Conservation (phyloP, 1,140 invertebrate genomes). For the Bombus difficillimus region DNA sequence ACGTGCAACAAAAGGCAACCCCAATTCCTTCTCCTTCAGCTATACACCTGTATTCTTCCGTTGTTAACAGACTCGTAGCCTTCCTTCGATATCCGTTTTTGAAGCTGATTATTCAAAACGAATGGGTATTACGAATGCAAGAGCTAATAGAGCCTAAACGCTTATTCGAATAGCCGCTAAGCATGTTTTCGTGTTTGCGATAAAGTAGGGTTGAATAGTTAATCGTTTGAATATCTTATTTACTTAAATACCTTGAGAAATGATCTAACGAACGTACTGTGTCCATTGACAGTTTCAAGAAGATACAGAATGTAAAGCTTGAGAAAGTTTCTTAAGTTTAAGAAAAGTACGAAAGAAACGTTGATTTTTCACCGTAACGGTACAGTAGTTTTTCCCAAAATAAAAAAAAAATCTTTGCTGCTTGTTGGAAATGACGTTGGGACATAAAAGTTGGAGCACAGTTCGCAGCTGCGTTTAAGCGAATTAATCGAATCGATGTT, state of each 20-base stretch:
- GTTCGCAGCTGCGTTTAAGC: too few relatives aligned
- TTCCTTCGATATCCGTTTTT: conserved; percentile 1
- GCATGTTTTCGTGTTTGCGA: neutral
- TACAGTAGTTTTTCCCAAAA: too few relatives aligned
- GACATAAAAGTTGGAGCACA: too few relatives aligned
- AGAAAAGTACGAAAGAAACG: too few relatives aligned
- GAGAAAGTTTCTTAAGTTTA: too few relatives aligned
- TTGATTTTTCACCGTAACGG: too few relatives aligned
- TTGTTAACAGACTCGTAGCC: neutral
- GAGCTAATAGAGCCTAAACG: neutral
- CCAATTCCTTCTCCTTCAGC: neutral
- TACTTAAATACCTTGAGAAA: neutral
- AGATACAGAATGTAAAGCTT: neutral
- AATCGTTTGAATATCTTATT: neutral
- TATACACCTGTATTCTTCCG: conserved; percentile 30
- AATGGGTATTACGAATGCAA: neutral
- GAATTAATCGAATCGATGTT: too few relatives aligned
- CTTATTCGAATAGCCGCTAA: neutral
- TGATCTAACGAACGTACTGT: neutral
- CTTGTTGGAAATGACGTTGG: too few relatives aligned
- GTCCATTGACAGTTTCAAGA: neutral
- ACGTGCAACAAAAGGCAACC: conserved; percentile 26
- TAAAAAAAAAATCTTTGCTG: too few relatives aligned
- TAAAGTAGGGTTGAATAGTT: neutral
- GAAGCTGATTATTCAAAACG: neutral